phyloP scores from a whole-genome alignment of 2,113 vertebrate species.

The Eubucco bourcierii region DNA sequence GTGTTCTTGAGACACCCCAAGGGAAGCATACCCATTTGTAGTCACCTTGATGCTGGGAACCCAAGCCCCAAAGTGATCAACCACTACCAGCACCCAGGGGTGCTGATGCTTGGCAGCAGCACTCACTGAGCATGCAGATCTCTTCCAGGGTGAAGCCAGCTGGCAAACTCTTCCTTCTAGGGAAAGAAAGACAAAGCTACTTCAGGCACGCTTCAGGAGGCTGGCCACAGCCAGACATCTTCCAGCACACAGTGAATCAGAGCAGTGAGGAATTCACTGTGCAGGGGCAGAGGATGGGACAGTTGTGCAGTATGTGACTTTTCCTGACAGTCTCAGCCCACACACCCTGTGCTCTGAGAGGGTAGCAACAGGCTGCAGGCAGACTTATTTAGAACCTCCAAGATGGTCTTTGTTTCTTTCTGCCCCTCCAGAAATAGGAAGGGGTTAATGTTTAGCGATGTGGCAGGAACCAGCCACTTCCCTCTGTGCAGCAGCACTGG shows the following conservation, averaged over 20 bases:
- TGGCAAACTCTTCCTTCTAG: slow-evolving; percentile 91
- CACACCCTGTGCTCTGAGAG: neutral
- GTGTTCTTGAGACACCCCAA: neutral
- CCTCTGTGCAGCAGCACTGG: neutral
- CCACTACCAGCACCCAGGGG: neutral
- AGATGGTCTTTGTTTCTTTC: neutral
- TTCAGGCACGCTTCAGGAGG: neutral
- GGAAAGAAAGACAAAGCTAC: slow-evolving; percentile 21
- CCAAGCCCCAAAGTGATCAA: neutral
- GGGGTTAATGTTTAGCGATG: neutral
- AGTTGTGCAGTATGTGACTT: neutral
- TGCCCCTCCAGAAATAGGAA: neutral
- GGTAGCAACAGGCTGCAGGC: neutral
- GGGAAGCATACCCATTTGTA: neutral
- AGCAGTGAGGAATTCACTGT: neutral
- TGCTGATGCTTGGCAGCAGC: neutral
- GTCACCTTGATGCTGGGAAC: neutral
- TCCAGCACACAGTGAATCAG: neutral
- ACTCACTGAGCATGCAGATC: slow-evolving; percentile 94
- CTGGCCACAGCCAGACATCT: neutral
- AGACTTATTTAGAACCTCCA: neutral
- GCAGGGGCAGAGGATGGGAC: neutral
- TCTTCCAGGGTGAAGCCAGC: slow-evolving; percentile 90
- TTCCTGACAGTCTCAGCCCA: neutral
- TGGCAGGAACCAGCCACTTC: neutral